A percentile compares a stretch with the other conserved stretches of the same genome.
These are phyloP conservation scores for Leptinotarsa rubiginosa DNA, from an alignment of 2,888 invertebrate species.

Conservation along the genomic window DNA sequence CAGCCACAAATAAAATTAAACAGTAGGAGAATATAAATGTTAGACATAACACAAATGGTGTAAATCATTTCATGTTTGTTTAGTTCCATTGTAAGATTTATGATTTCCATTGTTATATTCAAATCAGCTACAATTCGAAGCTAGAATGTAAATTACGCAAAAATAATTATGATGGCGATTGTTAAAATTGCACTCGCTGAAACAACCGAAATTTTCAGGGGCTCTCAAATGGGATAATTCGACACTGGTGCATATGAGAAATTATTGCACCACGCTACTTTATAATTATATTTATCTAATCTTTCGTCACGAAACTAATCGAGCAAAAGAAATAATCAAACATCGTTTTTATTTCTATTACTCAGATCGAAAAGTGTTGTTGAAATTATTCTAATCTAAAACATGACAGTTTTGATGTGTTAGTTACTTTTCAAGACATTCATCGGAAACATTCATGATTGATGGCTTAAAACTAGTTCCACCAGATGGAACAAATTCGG, in stretches of 20 bases:
- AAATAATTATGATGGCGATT: too few species aligned
- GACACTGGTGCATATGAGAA: background rate
- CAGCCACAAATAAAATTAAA: too few species aligned
- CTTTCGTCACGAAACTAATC: slow-evolving; percentile 16
- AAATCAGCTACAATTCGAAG: too few species aligned
- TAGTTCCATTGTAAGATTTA: too few species aligned
- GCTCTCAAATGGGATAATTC: background rate
- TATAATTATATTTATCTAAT: slow-evolving; percentile 13
- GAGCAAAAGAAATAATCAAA: slow-evolving; percentile 4
- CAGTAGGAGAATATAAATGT: too few species aligned
- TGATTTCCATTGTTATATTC: too few species aligned
- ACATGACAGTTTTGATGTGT: background rate
- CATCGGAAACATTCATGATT: background rate
- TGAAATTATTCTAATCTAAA: background rate
- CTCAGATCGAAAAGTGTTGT: background rate
- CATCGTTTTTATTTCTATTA: slow-evolving; percentile 1
- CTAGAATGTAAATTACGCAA: too few species aligned
- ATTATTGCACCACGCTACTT: background rate
- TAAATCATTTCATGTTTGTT: too few species aligned
- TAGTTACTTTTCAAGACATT: background rate
- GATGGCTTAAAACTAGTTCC: background rate
- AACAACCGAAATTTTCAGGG: background rate
- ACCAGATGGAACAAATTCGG: background rate
- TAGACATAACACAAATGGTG: too few species aligned
- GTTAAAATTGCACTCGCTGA: background rate